A percentile compares a stretch with the other conserved stretches of the same genome.
phyloP scores from a whole-genome alignment of 1,140 invertebrate species.

The Cardiocondyla obscurior region DNA sequence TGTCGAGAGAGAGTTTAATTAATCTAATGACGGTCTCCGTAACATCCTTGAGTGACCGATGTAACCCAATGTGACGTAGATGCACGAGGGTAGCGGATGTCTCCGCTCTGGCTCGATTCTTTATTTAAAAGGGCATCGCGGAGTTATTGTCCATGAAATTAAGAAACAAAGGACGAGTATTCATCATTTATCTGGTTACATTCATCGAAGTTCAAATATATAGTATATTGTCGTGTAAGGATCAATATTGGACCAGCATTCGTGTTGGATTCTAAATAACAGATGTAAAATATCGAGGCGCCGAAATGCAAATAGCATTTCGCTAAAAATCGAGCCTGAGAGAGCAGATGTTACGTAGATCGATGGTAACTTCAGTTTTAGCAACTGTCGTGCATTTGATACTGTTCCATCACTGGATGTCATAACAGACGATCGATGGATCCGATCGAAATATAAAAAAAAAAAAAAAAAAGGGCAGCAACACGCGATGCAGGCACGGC shows the following conservation, averaged over 20 bases:
- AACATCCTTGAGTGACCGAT: constrained; percentile 51
- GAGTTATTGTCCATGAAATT: not conserved
- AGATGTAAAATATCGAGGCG: constrained; percentile 5
- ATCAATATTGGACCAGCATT: not conserved
- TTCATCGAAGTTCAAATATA: no score
- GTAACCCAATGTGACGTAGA: constrained; percentile 8
- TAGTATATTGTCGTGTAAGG: not conserved
- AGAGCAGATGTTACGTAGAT: not conserved
- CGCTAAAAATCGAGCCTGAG: not conserved
- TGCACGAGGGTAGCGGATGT: not conserved
- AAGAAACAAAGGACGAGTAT: not conserved
- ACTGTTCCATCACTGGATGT: constrained; percentile 12
- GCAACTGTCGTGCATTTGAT: not conserved
- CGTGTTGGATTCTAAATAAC: not conserved
- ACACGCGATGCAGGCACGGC: not conserved
- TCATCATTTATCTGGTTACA: no score
- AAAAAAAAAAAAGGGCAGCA: no score
- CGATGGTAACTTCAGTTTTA: constrained; percentile 26
- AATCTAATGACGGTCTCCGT: constrained; percentile 53
- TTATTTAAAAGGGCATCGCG: not conserved
- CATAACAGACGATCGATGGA: constrained; percentile 11
- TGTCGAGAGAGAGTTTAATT: constrained; percentile 45
- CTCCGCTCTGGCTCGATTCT: not conserved
- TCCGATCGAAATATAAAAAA: constrained; percentile 31
- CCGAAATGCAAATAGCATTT: not conserved